A percentile compares a stretch with the other conserved stretches of the same genome.
Conservation (phyloP, 2,888 invertebrate genomes). For the Operophtera brumata region DNA sequence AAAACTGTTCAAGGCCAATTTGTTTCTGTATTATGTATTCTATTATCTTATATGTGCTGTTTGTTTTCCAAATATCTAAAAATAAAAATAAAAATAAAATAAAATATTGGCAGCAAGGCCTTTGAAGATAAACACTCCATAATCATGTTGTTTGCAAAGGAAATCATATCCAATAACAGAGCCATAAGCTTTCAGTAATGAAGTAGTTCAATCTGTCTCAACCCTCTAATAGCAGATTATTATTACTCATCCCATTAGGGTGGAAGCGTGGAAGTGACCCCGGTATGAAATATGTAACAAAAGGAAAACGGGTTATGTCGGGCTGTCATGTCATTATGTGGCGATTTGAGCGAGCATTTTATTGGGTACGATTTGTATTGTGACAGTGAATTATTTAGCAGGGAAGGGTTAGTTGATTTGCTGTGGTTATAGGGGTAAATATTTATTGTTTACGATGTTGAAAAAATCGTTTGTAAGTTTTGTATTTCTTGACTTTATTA, state of each 20-base stretch:
- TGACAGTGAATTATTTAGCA: conserved; percentile 27
- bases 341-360: conserved; percentile 56
- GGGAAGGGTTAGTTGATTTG: conserved; percentile 30
- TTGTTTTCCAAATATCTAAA: too few relatives aligned
- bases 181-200: conserved; percentile 24
- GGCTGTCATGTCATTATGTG: conserved; percentile 49
- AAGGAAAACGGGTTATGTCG: conserved; percentile 56
- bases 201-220: conserved; percentile 39
- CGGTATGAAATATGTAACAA: conserved; percentile 70
- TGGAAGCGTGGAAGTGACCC: conserved; percentile 54
- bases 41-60: too few relatives aligned
- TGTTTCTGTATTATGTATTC: too few relatives aligned
- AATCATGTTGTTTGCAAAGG: conserved; percentile 35
- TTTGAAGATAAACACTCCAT: conserved; percentile 18
- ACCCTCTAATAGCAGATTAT: conserved; percentile 49
- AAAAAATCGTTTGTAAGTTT: not conserved
- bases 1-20: too few relatives aligned
- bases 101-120: conserved; percentile 10
- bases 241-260: conserved; percentile 46
- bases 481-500: not conserved
- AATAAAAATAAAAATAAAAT: too few relatives aligned
- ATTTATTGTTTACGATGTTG: conserved; percentile 9
- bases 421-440: conserved; percentile 15
- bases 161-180: conserved; percentile 30
- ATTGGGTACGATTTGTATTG: conserved; percentile 49